Evolutionary conservation across 1,140 invertebrate genomes (phyloP).

Genomic region (Macrosteles quadrilineatus): DNA sequence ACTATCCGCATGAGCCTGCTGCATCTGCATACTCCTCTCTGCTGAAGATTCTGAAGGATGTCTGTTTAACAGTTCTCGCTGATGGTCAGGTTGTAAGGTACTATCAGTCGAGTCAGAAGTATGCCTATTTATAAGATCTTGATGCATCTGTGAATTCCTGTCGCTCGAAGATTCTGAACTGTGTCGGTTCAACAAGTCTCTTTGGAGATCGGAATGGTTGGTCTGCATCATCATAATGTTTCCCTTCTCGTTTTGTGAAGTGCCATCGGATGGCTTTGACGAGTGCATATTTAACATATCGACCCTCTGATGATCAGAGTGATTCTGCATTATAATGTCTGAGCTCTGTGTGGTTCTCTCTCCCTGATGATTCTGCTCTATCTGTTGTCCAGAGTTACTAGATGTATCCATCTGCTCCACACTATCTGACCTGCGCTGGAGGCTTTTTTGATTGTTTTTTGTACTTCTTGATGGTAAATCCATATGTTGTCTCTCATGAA

Average conservation of each 20-base stretch:
- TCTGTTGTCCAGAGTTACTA: no score
- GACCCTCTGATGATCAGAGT: not conserved
- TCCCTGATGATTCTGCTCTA: no score
- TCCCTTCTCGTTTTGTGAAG: no score
- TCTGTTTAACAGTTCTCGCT: not conserved
- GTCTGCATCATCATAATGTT: no score
- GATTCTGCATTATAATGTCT: not conserved
- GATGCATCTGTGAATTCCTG: not conserved
- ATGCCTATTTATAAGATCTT: not conserved
- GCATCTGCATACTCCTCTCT: no score
- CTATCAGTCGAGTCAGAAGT: not conserved
- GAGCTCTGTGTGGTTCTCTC: no score
- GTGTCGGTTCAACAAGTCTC: no score
- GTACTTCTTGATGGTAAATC: constrained; percentile 55
- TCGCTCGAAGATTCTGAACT: not conserved
- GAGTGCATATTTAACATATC: not conserved
- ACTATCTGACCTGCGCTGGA: no score
- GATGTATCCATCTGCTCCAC: no score
- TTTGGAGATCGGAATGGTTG: no score
- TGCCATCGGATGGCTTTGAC: not conserved
- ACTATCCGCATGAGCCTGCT: no score
- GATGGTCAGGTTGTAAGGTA: not conserved
- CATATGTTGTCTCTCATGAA: constrained; percentile 81
- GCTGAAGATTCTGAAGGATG: not conserved
- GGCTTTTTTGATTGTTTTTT: no score